Conservation (phyloP, 2,797 vertebrate species). For the Pangasius krempfi region DNA sequence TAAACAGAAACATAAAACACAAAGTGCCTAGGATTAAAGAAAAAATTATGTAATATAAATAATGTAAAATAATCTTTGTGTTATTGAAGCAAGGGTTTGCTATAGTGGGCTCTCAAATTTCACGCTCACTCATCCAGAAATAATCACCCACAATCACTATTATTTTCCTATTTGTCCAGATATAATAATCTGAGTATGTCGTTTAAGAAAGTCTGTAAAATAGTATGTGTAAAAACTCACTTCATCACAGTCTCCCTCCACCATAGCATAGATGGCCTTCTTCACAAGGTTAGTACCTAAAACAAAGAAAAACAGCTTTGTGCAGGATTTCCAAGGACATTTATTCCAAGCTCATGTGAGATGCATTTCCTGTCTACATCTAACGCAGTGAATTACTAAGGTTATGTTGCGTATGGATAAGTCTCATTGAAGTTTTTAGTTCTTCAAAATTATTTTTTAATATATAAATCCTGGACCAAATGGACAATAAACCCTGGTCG, state of each 20-base stretch:
- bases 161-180: not conserved
- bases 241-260: constrained; percentile 99
- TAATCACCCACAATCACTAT: not conserved
- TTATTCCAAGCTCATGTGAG: not conserved
- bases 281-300: constrained; percentile 99
- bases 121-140: not conserved
- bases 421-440: not conserved
- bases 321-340: not conserved
- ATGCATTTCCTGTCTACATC: not conserved
- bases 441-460: not conserved
- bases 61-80: not conserved
- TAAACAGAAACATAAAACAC: not conserved
- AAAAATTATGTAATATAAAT: not conserved
- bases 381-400: not conserved
- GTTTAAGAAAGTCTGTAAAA: not conserved
- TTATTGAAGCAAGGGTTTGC: not conserved
- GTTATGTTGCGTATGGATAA: not conserved
- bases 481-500: not conserved
- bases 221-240: constrained; percentile 72
- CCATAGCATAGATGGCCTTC: constrained; percentile 99
- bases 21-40: not conserved
- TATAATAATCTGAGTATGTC: not conserved
- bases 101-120: not conserved
- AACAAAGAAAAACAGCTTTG: constrained; percentile 55
- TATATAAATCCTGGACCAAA: not conserved